A percentile compares a stretch with the other conserved stretches of the same genome.
These are phyloP conservation scores for Molorchus minor DNA, from an alignment of 2,888 invertebrate genomes.

Conservation along the genomic window DNA sequence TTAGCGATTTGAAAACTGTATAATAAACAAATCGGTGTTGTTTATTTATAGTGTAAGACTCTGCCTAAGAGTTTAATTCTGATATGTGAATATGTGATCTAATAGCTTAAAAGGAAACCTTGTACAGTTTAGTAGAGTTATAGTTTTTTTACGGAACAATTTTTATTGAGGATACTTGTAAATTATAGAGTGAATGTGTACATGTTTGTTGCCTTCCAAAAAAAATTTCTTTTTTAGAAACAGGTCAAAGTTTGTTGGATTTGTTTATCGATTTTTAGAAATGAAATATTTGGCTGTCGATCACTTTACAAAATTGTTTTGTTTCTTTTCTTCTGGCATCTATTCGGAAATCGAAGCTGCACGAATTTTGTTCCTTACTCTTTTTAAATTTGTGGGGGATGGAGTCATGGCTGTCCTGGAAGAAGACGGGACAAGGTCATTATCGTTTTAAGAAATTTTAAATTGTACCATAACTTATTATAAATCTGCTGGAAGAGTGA, in stretches of 20 bases:
- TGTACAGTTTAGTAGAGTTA: constrained; percentile 57
- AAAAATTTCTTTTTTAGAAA: constrained; percentile 20
- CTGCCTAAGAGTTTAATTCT: constrained; percentile 20
- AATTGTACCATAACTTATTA: too few species aligned
- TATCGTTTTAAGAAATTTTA: too few species aligned
- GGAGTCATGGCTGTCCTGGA: too few species aligned
- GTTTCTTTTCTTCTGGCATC: constrained; percentile 39
- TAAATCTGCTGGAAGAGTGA: too few species aligned
- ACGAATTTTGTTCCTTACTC: neutral
- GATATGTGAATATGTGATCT: constrained; percentile 50
- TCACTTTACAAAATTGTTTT: constrained; percentile 18
- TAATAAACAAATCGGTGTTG: constrained; percentile 1
- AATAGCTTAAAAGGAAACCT: constrained; percentile 36
- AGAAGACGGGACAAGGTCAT: too few species aligned
- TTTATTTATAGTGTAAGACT: constrained; percentile 25
- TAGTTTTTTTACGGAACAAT: constrained; percentile 60
- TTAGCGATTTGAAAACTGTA: constrained; percentile 3
- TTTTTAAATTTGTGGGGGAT: too few species aligned
- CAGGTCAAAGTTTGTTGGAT: constrained; percentile 1
- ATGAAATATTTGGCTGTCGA: neutral
- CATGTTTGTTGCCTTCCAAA: constrained; percentile 43
- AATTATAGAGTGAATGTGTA: constrained; percentile 55
- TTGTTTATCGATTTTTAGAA: constrained; percentile 19
- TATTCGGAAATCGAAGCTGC: neutral
- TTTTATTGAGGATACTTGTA: constrained; percentile 57